Conservation (phyloP, 2,113 vertebrate genomes). For the Gadus macrocephalus region DNA sequence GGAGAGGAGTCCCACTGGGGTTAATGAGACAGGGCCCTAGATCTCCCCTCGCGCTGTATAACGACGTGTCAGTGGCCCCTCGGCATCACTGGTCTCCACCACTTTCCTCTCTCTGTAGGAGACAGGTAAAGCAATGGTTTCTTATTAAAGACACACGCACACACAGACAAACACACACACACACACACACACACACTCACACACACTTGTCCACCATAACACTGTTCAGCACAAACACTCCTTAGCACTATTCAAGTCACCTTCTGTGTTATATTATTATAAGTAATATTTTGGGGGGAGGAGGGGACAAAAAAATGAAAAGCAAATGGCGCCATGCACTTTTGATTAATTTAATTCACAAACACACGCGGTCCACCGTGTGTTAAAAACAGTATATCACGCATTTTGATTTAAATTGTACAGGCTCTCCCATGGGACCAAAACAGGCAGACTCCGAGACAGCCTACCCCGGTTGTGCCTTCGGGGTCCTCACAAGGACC, state of each 20-base stretch:
- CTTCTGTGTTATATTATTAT: no score
- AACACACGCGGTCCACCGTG: no score
- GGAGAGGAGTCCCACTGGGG: constrained; percentile 36
- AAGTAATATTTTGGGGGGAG: no score
- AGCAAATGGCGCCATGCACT: no score
- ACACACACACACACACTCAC: no score
- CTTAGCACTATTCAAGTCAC: no score
- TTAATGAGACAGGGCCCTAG: constrained; percentile 49
- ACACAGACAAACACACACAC: no score
- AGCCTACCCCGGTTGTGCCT: neutral
- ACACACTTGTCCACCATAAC: no score
- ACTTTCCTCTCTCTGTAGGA: constrained; percentile 23
- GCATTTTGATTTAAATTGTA: neutral
- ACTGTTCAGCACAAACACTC: no score
- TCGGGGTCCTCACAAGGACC: neutral
- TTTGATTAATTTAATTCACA: no score
- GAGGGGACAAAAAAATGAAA: no score
- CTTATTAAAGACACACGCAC: no score
- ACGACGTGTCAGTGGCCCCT: constrained; percentile 45
- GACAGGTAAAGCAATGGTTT: constrained; percentile 23
- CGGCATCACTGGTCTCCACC: neutral
- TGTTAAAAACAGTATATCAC: neutral
- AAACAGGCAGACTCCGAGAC: neutral
- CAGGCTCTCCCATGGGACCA: neutral
- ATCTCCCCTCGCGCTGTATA: constrained; percentile 53